phyloP scores from a whole-genome alignment of 1,140 invertebrate genomes.

The Drosophila littoralis region DNA sequence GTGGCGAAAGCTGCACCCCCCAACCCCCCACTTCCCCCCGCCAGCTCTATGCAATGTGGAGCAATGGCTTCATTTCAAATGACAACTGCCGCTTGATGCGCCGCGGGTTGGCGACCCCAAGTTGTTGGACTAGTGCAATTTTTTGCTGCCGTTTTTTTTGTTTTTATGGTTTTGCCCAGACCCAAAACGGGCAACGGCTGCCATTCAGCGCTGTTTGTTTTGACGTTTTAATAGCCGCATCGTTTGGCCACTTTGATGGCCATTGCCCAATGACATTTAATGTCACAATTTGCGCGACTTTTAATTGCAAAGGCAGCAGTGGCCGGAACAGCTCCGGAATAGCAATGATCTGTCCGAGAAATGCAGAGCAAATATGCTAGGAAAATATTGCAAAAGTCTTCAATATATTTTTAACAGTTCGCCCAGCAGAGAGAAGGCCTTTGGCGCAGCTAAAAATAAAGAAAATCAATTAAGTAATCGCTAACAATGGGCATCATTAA shows the following conservation, averaged over 20 bases:
- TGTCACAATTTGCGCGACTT: constrained; percentile 67
- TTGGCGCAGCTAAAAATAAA: not conserved
- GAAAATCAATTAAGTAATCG: constrained; percentile 29
- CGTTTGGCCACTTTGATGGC: constrained; percentile 54
- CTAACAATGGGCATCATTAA: constrained; percentile 49
- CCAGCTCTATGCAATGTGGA: constrained; percentile 52
- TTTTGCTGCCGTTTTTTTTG: constrained; percentile 7
- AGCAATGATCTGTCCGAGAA: not conserved
- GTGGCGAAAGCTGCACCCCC: constrained; percentile 50
- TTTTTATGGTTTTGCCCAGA: constrained; percentile 58
- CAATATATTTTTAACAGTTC: not conserved
- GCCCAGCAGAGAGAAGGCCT: not conserved
- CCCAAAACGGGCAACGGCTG: constrained; percentile 61
- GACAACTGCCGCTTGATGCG: constrained; percentile 71
- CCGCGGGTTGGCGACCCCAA: constrained; percentile 57
- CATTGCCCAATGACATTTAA: constrained; percentile 60
- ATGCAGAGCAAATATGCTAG: not conserved
- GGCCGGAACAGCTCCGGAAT: not conserved
- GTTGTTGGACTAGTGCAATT: constrained; percentile 43
- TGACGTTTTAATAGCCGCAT: constrained; percentile 76
- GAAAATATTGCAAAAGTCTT: not conserved
- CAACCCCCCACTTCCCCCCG: not conserved
- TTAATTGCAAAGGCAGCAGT: constrained; percentile 25
- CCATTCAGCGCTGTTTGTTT: constrained; percentile 58
- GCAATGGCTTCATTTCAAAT: constrained; percentile 78